These are phyloP conservation scores for Arizona elegans DNA, from an alignment of 2,113 vertebrate species.

Conservation along the genomic window DNA sequence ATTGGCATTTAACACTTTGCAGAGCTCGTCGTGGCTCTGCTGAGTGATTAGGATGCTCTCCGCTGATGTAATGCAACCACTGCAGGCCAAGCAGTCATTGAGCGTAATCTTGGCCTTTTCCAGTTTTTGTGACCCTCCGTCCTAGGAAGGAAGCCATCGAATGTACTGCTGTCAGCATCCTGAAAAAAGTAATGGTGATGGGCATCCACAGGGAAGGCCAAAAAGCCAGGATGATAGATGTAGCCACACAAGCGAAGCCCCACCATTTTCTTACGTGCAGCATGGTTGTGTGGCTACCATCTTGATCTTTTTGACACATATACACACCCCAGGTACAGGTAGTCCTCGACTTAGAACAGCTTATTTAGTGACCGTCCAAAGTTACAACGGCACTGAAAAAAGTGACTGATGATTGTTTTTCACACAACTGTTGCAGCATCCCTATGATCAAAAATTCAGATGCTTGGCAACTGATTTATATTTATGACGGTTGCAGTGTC, in stretches of 20 bases:
- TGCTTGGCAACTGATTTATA: neutral
- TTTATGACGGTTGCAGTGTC: neutral
- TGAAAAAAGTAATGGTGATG: neutral
- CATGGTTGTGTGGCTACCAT: neutral
- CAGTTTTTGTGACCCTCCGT: conserved; percentile 81
- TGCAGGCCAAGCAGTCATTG: conserved; percentile 94
- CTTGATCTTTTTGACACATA: neutral
- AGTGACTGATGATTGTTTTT: neutral
- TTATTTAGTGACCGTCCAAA: neutral
- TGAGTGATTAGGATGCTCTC: conserved; percentile 91
- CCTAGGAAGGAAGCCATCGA: conserved; percentile 64
- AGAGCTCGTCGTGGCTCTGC: conserved; percentile 89
- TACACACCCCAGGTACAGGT: neutral
- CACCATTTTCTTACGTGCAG: neutral
- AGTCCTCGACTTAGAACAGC: neutral
- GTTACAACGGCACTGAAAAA: neutral
- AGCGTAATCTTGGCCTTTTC: conserved; percentile 91
- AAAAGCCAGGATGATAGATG: neutral
- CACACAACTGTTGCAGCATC: neutral
- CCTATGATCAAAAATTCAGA: neutral
- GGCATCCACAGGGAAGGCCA: neutral
- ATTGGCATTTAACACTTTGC: conserved; percentile 78
- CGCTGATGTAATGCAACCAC: conserved; percentile 94
- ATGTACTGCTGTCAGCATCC: neutral
- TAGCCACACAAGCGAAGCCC: neutral